Evolutionary conservation across 2,888 invertebrate genomes (phyloP).

Genomic region (Oligia strigilis): DNA sequence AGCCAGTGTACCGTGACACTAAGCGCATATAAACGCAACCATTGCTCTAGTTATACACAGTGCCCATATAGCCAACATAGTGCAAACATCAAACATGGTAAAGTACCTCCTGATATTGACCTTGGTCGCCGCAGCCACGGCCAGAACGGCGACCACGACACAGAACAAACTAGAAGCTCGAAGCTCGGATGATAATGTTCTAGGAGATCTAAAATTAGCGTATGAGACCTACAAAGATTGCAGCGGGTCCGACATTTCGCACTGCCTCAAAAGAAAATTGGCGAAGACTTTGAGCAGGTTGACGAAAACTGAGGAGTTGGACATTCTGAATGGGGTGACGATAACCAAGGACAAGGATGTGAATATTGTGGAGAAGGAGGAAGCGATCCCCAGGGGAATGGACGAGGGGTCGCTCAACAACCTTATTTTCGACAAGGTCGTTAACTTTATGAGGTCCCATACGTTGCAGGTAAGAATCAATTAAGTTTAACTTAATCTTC

Average conservation of each 20-base stretch:
- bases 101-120: slow-evolving; percentile 91
- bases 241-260: slow-evolving; percentile 92
- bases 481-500: neutral
- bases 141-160: slow-evolving; percentile 88
- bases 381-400: slow-evolving; percentile 93
- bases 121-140: slow-evolving; percentile 88
- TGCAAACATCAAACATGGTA: slow-evolving; percentile 89
- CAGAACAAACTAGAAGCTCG: slow-evolving; percentile 86
- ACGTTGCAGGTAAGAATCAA: slow-evolving; percentile 92
- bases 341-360: slow-evolving; percentile 92
- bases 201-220: slow-evolving; percentile 93
- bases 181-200: slow-evolving; percentile 86
- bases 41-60: slow-evolving; percentile 86
- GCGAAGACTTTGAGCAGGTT: slow-evolving; percentile 94
- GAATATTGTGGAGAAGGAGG: slow-evolving; percentile 92
- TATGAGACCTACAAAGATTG: slow-evolving; percentile 96
- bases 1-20: slow-evolving; percentile 87
- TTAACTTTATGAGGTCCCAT: slow-evolving; percentile 94
- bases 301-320: slow-evolving; percentile 92
- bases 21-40: slow-evolving; percentile 89
- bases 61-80: slow-evolving; percentile 84
- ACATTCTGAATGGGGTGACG: slow-evolving; percentile 93
- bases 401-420: slow-evolving; percentile 94
- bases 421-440: slow-evolving; percentile 94
- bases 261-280: slow-evolving; percentile 95